These are phyloP conservation scores for Drosophila nr. perissopoda DNA, from an alignment of 2,888 invertebrate genomes.

Conservation along the genomic window DNA sequence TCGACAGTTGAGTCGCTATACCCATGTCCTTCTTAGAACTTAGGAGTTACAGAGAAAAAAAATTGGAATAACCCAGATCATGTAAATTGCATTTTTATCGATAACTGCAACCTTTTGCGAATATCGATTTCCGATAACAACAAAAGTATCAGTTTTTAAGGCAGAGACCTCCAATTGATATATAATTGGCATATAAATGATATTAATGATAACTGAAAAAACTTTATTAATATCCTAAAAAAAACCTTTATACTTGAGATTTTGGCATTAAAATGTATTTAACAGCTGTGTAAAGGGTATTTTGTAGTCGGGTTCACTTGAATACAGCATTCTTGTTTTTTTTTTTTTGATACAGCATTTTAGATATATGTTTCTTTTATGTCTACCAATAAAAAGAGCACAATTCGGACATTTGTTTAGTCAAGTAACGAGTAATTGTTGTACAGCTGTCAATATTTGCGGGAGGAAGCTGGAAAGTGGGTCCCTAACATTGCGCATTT, in stretches of 20 bases:
- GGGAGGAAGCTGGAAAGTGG: neutral
- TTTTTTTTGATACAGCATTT: neutral
- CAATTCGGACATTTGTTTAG: slow-evolving; percentile 45
- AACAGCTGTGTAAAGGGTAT: neutral
- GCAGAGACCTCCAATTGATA: neutral
- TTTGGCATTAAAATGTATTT: neutral
- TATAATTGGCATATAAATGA: neutral
- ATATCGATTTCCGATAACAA: neutral
- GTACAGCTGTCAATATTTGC: slow-evolving; percentile 39
- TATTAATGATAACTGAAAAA: neutral
- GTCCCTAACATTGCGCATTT: slow-evolving; percentile 37
- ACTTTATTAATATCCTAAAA: too few species aligned
- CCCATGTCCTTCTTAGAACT: neutral
- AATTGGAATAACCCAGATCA: neutral
- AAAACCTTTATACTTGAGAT: neutral
- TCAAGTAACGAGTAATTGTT: slow-evolving; percentile 29
- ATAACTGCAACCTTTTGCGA: neutral
- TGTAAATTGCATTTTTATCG: neutral
- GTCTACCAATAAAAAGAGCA: slow-evolving; percentile 52
- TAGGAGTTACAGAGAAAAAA: neutral
- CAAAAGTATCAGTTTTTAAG: neutral
- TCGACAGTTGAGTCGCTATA: neutral
- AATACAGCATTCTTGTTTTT: neutral
- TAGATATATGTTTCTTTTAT: slow-evolving; percentile 46
- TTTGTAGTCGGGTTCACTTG: neutral